A percentile compares a stretch with the other conserved stretches of the same genome.
These are phyloP conservation scores for Plagodis dolabraria DNA, from an alignment of 2,888 invertebrate genomes.

Conservation along the genomic window DNA sequence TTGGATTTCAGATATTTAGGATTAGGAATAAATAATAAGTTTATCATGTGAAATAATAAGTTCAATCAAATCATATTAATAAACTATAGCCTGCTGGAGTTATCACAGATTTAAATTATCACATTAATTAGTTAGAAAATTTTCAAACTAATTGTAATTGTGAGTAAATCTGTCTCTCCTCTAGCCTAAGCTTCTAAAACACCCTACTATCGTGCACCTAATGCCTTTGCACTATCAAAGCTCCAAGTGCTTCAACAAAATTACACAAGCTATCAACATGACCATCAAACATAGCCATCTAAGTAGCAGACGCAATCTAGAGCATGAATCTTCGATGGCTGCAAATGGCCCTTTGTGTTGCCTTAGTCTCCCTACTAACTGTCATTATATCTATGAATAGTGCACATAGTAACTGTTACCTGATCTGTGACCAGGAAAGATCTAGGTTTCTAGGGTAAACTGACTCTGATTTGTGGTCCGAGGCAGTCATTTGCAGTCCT, in stretches of 20 bases:
- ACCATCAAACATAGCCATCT: not conserved
- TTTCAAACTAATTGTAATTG: too few species aligned
- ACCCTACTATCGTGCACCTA: too few species aligned
- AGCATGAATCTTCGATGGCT: slow-evolving; percentile 20
- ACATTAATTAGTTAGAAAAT: too few species aligned
- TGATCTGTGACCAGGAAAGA: not conserved
- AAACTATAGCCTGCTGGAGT: too few species aligned
- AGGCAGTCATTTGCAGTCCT: slow-evolving; percentile 5
- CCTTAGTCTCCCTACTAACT: not conserved
- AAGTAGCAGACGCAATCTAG: slow-evolving; percentile 18
- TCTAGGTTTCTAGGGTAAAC: slow-evolving; percentile 24
- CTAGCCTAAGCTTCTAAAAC: too few species aligned
- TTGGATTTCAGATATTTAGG: too few species aligned
- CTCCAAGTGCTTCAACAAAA: not conserved
- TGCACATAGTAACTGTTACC: not conserved
- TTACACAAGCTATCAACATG: not conserved
- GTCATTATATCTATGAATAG: not conserved
- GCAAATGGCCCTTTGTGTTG: slow-evolving; percentile 25
- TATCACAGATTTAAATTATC: too few species aligned
- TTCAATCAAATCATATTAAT: too few species aligned
- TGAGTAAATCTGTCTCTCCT: too few species aligned
- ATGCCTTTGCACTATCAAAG: too few species aligned
- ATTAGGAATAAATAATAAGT: too few species aligned
- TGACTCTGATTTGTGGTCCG: slow-evolving; percentile 21
- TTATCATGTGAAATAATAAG: too few species aligned